phyloP scores from a whole-genome alignment of 2,113 vertebrate species.

The Myotis yumanensis region DNA sequence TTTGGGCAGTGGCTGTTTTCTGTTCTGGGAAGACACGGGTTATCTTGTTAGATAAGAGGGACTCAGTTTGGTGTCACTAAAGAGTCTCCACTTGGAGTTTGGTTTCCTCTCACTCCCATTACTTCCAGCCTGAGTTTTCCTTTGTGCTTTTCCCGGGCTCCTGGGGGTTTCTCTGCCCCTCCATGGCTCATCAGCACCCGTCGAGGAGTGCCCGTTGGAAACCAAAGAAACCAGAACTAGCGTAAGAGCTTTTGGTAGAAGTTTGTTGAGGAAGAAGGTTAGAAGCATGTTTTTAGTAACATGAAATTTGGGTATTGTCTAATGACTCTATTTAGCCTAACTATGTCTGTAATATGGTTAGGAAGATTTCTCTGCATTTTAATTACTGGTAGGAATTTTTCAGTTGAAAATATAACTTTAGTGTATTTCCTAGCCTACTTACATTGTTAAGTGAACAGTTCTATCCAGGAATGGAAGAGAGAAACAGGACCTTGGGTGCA shows the following conservation, averaged over 20 bases:
- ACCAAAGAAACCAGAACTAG: background rate
- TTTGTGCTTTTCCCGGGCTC: no score
- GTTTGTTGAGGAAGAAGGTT: background rate
- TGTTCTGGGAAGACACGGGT: background rate
- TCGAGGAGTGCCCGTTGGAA: background rate
- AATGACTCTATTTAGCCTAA: background rate
- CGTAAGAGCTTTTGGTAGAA: background rate
- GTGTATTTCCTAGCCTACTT: background rate
- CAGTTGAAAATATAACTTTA: background rate
- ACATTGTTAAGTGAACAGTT: background rate
- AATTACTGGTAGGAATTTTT: background rate
- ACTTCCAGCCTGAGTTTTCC: background rate
- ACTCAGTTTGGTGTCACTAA: background rate
- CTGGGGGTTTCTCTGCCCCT: background rate
- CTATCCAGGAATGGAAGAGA: background rate
- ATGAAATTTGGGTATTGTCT: background rate
- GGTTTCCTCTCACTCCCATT: accelerated
- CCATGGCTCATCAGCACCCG: background rate
- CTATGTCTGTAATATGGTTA: background rate
- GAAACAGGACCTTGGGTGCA: background rate
- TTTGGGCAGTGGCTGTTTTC: background rate
- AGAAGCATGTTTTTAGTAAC: background rate
- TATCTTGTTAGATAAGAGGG: background rate
- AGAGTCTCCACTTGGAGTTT: background rate
- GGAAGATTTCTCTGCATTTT: background rate